These are phyloP conservation scores for Neodiprion lecontei DNA, from an alignment of 1,140 invertebrate genomes.

Conservation along the genomic window DNA sequence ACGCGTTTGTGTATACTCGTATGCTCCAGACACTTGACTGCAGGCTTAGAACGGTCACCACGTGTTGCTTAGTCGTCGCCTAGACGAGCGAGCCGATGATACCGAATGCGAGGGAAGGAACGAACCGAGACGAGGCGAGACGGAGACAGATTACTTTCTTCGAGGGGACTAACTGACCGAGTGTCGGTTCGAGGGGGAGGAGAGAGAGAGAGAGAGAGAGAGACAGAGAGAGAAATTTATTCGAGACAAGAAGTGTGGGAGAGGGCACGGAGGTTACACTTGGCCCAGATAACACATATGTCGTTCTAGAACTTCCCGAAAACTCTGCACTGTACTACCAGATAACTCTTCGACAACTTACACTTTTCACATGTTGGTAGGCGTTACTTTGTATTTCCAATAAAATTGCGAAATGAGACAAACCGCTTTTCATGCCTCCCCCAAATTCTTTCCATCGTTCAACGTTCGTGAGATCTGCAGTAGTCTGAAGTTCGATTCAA, in stretches of 20 bases:
- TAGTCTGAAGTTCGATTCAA: no score
- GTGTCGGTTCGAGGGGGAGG: background rate
- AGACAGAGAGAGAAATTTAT: background rate
- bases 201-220: conserved; percentile 4
- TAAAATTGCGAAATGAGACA: no score
- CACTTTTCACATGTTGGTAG: no score
- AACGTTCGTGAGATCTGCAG: no score
- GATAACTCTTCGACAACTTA: no score
- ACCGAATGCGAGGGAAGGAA: background rate
- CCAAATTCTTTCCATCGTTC: no score
- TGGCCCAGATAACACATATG: conserved; percentile 5
- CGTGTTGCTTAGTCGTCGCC: background rate
- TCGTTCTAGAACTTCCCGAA: background rate
- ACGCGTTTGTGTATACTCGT: no score
- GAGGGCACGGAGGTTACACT: background rate
- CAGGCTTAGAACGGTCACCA: conserved; percentile 4
- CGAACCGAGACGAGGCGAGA: background rate
- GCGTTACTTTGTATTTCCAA: no score
- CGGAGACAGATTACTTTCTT: background rate
- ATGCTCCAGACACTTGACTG: background rate
- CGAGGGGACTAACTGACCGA: background rate
- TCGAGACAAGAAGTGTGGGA: background rate
- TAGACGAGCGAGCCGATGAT: background rate
- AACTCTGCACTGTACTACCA: background rate
- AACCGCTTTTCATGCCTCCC: no score